Conservation (phyloP, 2,888 invertebrate species). For the Nephrotoma guestfalica region DNA sequence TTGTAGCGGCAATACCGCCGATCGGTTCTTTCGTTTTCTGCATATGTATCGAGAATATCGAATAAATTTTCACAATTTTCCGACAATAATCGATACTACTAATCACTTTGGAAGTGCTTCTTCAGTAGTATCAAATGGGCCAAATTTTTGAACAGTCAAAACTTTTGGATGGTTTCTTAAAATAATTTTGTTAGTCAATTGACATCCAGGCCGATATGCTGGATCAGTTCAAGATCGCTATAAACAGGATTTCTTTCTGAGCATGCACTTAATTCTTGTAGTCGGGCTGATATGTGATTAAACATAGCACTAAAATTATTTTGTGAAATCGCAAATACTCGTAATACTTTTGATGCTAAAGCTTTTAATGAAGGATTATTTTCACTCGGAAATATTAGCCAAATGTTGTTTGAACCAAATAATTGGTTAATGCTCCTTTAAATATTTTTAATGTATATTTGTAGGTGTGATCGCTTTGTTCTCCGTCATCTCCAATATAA, state of each 20-base stretch:
- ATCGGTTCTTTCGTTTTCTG: slow-evolving; percentile 78
- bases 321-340: slow-evolving; percentile 84
- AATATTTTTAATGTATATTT: too few species aligned
- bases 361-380: slow-evolving; percentile 67
- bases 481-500: too few species aligned
- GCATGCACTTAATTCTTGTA: slow-evolving; percentile 70
- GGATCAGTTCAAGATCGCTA: slow-evolving; percentile 92
- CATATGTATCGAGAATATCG: slow-evolving; percentile 79
- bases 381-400: slow-evolving; percentile 56
- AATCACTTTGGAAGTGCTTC: too few species aligned
- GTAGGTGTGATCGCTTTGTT: too few species aligned
- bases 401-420: too few species aligned
- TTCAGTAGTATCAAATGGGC: slow-evolving; percentile 75
- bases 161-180: slow-evolving; percentile 77
- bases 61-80: slow-evolving; percentile 83
- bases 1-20: slow-evolving; percentile 89
- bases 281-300: slow-evolving; percentile 75
- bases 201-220: slow-evolving; percentile 91
- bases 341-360: slow-evolving; percentile 88
- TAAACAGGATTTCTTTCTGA: slow-evolving; percentile 89
- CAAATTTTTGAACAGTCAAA: slow-evolving; percentile 76
- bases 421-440: too few species aligned
- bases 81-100: slow-evolving; percentile 72
- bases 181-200: slow-evolving; percentile 70
- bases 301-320: slow-evolving; percentile 96